These are phyloP conservation scores for Nomada goodeniana DNA, from an alignment of 2,888 invertebrate genomes.

Conservation along the genomic window DNA sequence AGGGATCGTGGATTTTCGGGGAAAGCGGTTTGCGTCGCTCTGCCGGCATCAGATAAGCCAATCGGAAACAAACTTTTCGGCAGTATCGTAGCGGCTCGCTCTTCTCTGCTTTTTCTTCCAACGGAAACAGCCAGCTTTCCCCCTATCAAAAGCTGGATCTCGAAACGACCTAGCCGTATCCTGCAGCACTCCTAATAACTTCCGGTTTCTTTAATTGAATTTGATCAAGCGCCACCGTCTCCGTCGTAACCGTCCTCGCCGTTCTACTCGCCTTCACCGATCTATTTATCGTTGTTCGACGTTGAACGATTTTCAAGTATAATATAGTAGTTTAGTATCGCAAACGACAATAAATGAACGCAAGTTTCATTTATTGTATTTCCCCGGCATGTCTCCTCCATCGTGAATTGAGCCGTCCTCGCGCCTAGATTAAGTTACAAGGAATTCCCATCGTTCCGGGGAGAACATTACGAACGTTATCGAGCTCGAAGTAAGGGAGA, in stretches of 20 bases:
- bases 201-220: conserved; percentile 72
- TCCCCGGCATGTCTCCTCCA: not conserved
- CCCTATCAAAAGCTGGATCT: conserved; percentile 69
- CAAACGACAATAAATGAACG: conserved; percentile 3
- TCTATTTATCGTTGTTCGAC: not conserved
- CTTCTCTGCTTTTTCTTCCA: conserved; percentile 47
- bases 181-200: conserved; percentile 68
- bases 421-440: conserved; percentile 31
- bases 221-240: conserved; percentile 52
- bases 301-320: not conserved
- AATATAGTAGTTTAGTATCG: not conserved
- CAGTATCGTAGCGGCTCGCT: conserved; percentile 60
- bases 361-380: not conserved
- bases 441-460: conserved; percentile 38
- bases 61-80: conserved; percentile 76
- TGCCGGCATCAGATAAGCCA: conserved; percentile 74
- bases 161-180: conserved; percentile 56
- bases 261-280: not conserved
- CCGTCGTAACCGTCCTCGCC: conserved; percentile 26
- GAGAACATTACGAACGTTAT: conserved; percentile 40
- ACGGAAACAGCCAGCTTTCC: conserved; percentile 55
- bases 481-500: conserved; percentile 41
- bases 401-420: not conserved
- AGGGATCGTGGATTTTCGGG: conserved; percentile 65
- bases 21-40: conserved; percentile 69